phyloP scores from a whole-genome alignment of 2,113 vertebrate genomes.

The Pyxicephalus adspersus region DNA sequence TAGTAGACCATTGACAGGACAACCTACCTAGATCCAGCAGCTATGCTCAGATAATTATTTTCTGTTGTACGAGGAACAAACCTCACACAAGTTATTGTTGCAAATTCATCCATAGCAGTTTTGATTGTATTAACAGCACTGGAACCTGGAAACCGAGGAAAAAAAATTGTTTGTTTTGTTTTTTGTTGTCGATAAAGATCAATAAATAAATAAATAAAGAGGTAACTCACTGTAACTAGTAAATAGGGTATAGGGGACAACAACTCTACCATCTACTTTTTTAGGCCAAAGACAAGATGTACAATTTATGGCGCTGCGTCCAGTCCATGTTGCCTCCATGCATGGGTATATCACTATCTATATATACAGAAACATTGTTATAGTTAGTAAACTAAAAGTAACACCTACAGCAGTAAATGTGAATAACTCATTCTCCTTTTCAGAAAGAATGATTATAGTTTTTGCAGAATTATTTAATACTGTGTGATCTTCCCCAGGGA shows the following conservation, averaged over 20 bases:
- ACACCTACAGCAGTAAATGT: no score
- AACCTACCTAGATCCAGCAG: neutral
- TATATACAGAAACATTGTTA: neutral
- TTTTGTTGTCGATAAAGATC: neutral
- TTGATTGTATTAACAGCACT: neutral
- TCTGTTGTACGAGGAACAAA: neutral
- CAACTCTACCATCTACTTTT: constrained; percentile 71
- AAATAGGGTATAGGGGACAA: constrained; percentile 67
- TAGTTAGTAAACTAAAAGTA: no score
- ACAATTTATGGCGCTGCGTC: constrained; percentile 67
- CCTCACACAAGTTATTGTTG: neutral
- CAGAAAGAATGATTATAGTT: no score
- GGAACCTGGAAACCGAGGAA: neutral
- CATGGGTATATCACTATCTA: constrained; percentile 29
- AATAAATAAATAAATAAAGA: neutral
- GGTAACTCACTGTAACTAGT: constrained; percentile 64
- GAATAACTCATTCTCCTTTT: no score
- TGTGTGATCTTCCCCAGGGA: no score
- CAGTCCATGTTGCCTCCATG: constrained; percentile 65
- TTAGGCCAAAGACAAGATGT: constrained; percentile 70
- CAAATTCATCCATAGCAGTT: constrained; percentile 17
- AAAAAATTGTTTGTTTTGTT: neutral
- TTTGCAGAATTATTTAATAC: no score
- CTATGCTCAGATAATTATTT: neutral
- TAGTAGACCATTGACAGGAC: no score